phyloP scores from a whole-genome alignment of 2,797 vertebrate species.

The Okamejei kenojei region DNA sequence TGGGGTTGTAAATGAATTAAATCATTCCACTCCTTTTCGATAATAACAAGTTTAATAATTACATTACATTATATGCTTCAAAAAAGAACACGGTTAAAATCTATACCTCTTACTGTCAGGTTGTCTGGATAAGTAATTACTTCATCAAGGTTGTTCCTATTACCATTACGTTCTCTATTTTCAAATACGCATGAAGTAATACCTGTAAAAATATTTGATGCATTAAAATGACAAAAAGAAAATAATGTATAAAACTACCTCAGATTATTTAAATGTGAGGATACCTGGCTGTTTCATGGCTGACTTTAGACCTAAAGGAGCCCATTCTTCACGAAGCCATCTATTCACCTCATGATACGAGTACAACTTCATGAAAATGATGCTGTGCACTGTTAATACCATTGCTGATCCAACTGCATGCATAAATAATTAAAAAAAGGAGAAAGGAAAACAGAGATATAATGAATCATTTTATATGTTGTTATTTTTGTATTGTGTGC shows the following conservation, averaged over 20 bases:
- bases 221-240: not conserved
- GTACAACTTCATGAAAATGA: slow-evolving; percentile 48
- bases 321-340: slow-evolving; percentile 41
- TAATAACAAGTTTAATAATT: not conserved
- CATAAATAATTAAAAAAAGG: not conserved
- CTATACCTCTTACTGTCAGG: slow-evolving; percentile 44
- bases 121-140: slow-evolving; percentile 40
- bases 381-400: slow-evolving; percentile 44
- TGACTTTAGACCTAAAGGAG: slow-evolving; percentile 12
- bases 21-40: not conserved
- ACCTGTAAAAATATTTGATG: not conserved
- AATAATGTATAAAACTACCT: not conserved
- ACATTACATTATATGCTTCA: not conserved
- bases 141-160: slow-evolving; percentile 41
- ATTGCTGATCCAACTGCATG: slow-evolving; percentile 51
- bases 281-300: slow-evolving; percentile 6
- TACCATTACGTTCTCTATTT: not conserved
- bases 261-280: not conserved
- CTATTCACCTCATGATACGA: slow-evolving; percentile 47
- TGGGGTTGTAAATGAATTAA: not conserved
- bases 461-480: not conserved
- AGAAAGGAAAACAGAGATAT: not conserved
- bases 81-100: not conserved
- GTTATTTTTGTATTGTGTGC: not conserved
- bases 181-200: slow-evolving; percentile 1